phyloP scores from a whole-genome alignment of 2,113 vertebrate species.

The Bombycilla garrulus region DNA sequence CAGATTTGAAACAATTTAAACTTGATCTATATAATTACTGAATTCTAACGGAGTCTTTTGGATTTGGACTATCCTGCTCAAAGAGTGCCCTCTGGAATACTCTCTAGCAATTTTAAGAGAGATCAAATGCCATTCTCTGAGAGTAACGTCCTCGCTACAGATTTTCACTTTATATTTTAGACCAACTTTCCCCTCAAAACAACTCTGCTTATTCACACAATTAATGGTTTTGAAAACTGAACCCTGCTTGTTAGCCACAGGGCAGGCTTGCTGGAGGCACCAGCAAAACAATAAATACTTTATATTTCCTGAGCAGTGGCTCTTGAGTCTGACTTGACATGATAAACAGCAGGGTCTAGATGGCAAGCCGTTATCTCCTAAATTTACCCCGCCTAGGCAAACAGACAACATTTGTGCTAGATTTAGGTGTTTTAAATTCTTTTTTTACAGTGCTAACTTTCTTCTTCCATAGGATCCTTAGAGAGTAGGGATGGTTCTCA shows the following conservation, averaged over 20 bases:
- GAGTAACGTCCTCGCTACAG: neutral
- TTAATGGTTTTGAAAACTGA: neutral
- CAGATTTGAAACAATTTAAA: neutral
- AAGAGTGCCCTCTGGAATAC: neutral
- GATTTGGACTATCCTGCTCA: neutral
- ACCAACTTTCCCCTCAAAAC: neutral
- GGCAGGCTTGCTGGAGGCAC: neutral
- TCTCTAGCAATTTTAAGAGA: neutral
- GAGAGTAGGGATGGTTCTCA: neutral
- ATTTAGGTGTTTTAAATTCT: neutral
- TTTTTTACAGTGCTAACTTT: neutral
- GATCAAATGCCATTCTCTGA: neutral
- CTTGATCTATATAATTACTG: neutral
- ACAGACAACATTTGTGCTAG: neutral
- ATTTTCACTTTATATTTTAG: conserved; percentile 1
- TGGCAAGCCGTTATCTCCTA: neutral
- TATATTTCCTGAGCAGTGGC: neutral
- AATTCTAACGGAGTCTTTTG: neutral
- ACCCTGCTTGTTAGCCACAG: neutral
- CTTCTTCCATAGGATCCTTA: neutral
- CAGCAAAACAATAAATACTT: neutral
- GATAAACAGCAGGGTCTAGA: neutral
- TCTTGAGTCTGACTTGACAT: neutral
- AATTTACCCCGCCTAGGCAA: neutral
- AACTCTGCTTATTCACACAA: neutral